Base-by-base conservation (phyloP, 2,797 vertebrate species). In the Mallotus villosus region DNA sequence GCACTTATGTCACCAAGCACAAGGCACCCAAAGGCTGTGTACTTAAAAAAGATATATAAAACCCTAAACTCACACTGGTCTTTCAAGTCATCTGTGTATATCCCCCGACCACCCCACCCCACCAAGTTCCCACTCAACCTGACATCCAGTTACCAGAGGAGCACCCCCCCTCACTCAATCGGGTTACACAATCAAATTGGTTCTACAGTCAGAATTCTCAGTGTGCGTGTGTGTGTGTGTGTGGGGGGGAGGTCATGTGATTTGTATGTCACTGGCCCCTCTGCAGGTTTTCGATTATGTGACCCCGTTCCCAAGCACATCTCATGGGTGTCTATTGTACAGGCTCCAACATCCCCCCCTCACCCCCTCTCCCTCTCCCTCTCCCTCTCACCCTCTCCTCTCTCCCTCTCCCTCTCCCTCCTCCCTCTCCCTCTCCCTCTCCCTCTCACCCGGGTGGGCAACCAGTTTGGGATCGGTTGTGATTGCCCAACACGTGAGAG, bases 71-170 rank as follows among this genome's bases (percentile, higher is more conserved):
- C 25, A 1, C 25, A 57, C 60, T 59, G n/a, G 16, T 72, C 19
- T 60, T 76, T 80, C n/a, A 73, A 72, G 61, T 73, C 22, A 21
- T 72, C 61, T 78, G 78, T 82, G 80, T 77, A 68, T 77, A 78
- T 78, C 34, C 62, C 22, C 34, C n/a, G n/a, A n/a, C n/a, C n/a
- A n/a, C n/a, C 29, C 37, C 66, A 55, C 61, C 74, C 27, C 16
- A 8, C 21, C 19, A 19, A 16, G 46, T 32, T 57, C 65, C 8
- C 67, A 8, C 57, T 58, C 57, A 58, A 24, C 19, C 16, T 68
- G 37, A 7, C 70, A 53, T 58, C 60, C 59, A 49, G 49, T 51
- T 16, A 14, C 49, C 17, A 55, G 17, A 55, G 19, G 17, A 55
- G 4, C 51, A 17, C 17, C 51, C 17, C 19, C 49, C 12, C 16